Evolutionary conservation across 1,140 invertebrate genomes (phyloP), one percentile per base, ranked within the genome.

Genomic region (Pogonognathellus flavescens): DNA sequence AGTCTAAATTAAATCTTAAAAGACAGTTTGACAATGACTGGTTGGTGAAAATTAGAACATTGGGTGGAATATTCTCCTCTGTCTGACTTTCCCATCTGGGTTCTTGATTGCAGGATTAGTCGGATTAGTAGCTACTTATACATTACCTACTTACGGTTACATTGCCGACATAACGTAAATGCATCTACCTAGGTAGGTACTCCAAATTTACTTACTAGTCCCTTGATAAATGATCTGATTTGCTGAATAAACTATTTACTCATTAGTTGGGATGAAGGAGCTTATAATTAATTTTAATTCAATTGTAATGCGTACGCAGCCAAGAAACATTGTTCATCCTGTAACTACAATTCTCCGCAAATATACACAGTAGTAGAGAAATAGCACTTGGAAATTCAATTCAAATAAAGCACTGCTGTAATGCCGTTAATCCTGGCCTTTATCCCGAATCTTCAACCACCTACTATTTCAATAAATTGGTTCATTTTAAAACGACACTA

Each of bases 391-490:
- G 10, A n/a, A 13, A 76, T 31, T 41, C 31, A 41, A 41, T 41
- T 41, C 31, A 50, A 76, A 76, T 49, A 76, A 18, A 76, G 13
- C n/a, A 41, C n/a, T 76, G 49, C 31, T 76, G 31, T 41, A 76
- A 31, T 76, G 70, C 70, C 41, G 41, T 76, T 76, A 76, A 76
- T 76, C 70, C 70, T 49, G 25, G 41, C 70, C 70, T 76, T 76
- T 76, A 31, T 14, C 70, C 70, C 49, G 31, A 41, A 76, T 31
- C 25, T 31, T 49, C 70, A 41, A 18, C 31, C 31, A 76, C 31
- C 6, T 41, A 41, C 31, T 41, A 41, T 3, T 41, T 1, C 31
- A n/a, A 76, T n/a, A 49, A 76, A 76, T 76, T 25, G 49, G 25
- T 16, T n/a, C 14, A 76, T 76, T 76, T 50, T 49, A 16, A n/a